phyloP scores from a whole-genome alignment of 2,888 invertebrate species.

The Tiliacea aurago region DNA sequence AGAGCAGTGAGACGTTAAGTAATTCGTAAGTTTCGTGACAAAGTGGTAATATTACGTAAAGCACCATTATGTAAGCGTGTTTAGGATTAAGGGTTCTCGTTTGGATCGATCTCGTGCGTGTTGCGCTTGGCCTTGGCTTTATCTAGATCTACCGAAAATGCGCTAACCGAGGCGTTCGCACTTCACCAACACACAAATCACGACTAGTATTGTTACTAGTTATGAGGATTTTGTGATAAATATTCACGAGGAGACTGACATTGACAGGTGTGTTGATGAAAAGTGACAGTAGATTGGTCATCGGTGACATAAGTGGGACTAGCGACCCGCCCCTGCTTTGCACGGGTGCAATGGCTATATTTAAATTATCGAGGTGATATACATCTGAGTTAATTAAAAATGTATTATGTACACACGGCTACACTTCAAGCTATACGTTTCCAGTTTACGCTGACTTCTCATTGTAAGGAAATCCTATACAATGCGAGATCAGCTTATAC shows the following conservation, averaged over 20 bases:
- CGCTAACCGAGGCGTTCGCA: neutral
- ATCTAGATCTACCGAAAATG: constrained; percentile 40
- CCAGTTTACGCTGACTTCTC: too few species aligned
- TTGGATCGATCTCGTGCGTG: constrained; percentile 38
- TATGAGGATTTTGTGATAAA: neutral
- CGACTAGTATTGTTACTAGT: neutral
- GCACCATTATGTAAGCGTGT: constrained; percentile 10
- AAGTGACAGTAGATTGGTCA: neutral
- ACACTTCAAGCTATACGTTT: too few species aligned
- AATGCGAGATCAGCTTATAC: too few species aligned
- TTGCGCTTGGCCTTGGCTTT: constrained; percentile 34
- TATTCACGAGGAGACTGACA: neutral
- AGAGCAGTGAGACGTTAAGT: neutral
- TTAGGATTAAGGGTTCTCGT: constrained; percentile 8
- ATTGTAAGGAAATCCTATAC: too few species aligned
- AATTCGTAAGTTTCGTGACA: constrained; percentile 23
- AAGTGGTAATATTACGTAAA: constrained; percentile 13
- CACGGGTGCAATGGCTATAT: too few species aligned
- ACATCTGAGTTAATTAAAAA: too few species aligned
- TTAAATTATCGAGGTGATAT: too few species aligned
- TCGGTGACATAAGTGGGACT: too few species aligned
- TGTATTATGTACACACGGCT: too few species aligned
- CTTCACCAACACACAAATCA: neutral
- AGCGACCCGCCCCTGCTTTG: too few species aligned
- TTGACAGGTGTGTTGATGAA: neutral